Evolutionary conservation across 2,888 invertebrate genomes (phyloP), one percentile per base, ranked within the genome.

Genomic region (Pollenia amentaria): DNA sequence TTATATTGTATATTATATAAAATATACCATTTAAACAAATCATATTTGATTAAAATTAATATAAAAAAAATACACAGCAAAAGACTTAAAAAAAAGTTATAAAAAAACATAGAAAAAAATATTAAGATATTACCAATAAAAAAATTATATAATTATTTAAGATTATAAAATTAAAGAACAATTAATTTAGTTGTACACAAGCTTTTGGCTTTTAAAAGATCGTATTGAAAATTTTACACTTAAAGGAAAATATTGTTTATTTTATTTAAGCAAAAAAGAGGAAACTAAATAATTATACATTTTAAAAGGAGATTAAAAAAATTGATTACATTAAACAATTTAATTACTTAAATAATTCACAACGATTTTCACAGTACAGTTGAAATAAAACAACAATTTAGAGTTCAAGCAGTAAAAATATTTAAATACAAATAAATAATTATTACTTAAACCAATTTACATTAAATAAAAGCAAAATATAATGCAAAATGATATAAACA

Each of bases 11-110:
- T 62, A 78, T 78, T 81, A 51, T 44, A 51, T 64, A 76, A 79
- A 55, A 69, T 73, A 18, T 72, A 62, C 46, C 40, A 48, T 44
- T 14, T 11, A 64, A 53, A 76, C 62, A 62, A 70, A 79, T 78
- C 76, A 77, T 84, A 87, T 84, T 81, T 84, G 77, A 87, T 87
- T 87, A 65, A 70, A 86, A 67, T 76, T 29, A 78, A 78, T 60
- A 84, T 57, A 29, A 77, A 64, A 72, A n/a, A 83, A 53, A 77
- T 62, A 87, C 55, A 81, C 76, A 67, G 60, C 78, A 82, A 85
- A 85, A 82, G 69, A 84, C 65, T 79, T 79, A 79, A 73, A 62
- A 21, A 29, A 21, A 78, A 62, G 73, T 73, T 79, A 76, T 64
- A 76, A 46, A 72, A 80, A 57, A 44, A 29, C 6, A 44, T 8